These are phyloP conservation scores for Lepidocyrtinus sp. DNA, from an alignment of 2,888 invertebrate species.

Conservation along the genomic window DNA sequence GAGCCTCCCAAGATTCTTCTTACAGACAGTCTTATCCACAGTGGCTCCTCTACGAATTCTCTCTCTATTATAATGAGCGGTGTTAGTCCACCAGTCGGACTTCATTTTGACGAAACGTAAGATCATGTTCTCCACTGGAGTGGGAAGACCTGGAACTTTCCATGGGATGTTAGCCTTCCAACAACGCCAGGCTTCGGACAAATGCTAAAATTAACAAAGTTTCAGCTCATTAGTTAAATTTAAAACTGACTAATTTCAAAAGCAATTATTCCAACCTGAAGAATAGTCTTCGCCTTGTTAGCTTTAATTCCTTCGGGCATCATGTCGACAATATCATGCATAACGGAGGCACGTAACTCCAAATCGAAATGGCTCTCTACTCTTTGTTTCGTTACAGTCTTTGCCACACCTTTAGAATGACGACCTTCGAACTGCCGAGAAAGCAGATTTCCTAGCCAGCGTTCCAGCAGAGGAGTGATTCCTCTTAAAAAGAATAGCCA, in stretches of 20 bases:
- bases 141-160: conserved; percentile 99
- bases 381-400: conserved; percentile 99
- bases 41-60: conserved; percentile 99
- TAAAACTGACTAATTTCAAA: not conserved
- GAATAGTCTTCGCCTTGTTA: conserved; percentile 98
- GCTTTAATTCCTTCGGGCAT: conserved; percentile 99
- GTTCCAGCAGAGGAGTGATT: conserved; percentile 96
- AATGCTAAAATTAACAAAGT: conserved; percentile 76
- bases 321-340: conserved; percentile 99
- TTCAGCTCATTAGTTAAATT: not conserved
- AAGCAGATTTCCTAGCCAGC: conserved; percentile 99
- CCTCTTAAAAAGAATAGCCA: conserved; percentile 99
- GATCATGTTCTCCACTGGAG: conserved; percentile 99
- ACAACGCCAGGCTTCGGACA: conserved; percentile 99
- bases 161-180: conserved; percentile 99
- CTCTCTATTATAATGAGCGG: conserved; percentile 99
- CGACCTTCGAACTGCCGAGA: conserved; percentile 99
- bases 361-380: conserved; percentile 99
- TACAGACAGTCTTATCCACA: conserved; percentile 99
- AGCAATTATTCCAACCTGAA: conserved; percentile 78
- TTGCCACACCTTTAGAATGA: conserved; percentile 99
- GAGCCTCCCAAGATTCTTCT: conserved; percentile 98
- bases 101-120: conserved; percentile 99
- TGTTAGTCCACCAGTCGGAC: conserved; percentile 99
- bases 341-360: conserved; percentile 94